These are phyloP conservation scores for Pogonomyrmex californicus DNA, from an alignment of 1,140 invertebrate genomes.

Conservation along the genomic window DNA sequence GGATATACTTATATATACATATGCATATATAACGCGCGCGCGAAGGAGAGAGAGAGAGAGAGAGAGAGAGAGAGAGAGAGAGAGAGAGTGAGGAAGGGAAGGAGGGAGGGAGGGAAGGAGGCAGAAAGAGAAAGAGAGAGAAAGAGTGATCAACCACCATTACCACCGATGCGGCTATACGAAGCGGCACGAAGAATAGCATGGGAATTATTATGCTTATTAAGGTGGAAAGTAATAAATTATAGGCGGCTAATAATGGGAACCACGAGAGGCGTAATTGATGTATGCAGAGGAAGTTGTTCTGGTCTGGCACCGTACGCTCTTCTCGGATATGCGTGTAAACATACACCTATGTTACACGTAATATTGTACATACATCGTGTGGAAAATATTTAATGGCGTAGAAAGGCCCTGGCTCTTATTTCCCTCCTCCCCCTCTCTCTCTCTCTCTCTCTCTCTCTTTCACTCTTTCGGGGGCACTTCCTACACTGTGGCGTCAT, in stretches of 20 bases:
- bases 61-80: constrained; percentile 30
- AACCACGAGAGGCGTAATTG: constrained; percentile 80
- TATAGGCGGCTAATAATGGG: constrained; percentile 79
- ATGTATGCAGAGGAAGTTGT: constrained; percentile 85
- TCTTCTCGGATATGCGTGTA: constrained; percentile 45
- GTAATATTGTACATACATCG: constrained; percentile 47
- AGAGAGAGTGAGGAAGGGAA: no score
- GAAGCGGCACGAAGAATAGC: constrained; percentile 76
- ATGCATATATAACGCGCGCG: no score
- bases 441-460: not conserved
- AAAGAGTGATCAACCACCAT: constrained; percentile 23
- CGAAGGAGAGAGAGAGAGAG: constrained; percentile 18
- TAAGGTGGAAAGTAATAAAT: constrained; percentile 87
- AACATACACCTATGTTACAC: constrained; percentile 56
- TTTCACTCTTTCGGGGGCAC: not conserved
- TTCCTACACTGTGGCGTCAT: not conserved
- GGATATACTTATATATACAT: constrained; percentile 10
- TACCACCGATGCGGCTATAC: constrained; percentile 31
- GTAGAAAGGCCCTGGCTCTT: constrained; percentile 5
- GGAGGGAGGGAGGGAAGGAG: no score
- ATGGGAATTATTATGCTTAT: constrained; percentile 86
- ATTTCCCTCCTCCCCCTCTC: no score
- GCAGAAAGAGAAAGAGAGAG: no score
- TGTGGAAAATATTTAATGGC: constrained; percentile 58
- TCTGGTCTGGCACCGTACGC: constrained; percentile 61